Base-by-base conservation (phyloP, 2,113 vertebrate genomes). In the Muntiacus reevesi region DNA sequence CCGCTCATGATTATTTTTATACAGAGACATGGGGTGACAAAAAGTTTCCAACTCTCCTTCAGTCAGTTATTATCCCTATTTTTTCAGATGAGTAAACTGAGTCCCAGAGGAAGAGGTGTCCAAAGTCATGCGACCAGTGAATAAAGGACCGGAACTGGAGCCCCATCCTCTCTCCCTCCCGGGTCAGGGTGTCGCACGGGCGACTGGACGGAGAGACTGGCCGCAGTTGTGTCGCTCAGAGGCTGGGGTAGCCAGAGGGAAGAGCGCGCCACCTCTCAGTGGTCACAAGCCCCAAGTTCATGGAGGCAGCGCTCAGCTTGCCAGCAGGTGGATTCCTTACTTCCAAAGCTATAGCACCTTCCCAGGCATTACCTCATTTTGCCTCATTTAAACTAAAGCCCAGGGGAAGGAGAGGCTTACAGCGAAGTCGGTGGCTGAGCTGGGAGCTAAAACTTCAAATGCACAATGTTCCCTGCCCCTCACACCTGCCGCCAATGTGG, bases 41-140 rank as follows among this genome's bases (percentile, higher is more conserved):
- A 78, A 85, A 82, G 52, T 88, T 76, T 92, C 55, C 81, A 60
- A 55, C 55, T 79, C 23, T 71, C 50, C 60, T 97, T 57, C 91
- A 82, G 28, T 23, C 59, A 60, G 62, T 54, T 47, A 23, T 71
- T 64, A 83, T 12, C 23, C 55, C 89, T 81, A 15, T 43, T 74
- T 88, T 94, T 91, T 62, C 30, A 40, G 55, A 88, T 12, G 55
- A 78, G 59, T 84, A 94, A 97, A 97, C 91, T 45, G 91, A 96
- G 86, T 43, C 89, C 78, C 81, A 19, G 54, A 43, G 50, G 52
- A 67, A n/a, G 79, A 50, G 14, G 15, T 25, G 57, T 71, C 43
- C 78, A 54, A 78, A 67, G 43, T 60, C 43, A 33, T 3, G 36
- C 13, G 30, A 84, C 43, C 25, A 4, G 16, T 45, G 40, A 83